A percentile compares a stretch with the other conserved stretches of the same genome.
Conservation (phyloP, 2,888 invertebrate species). For the Lithophane ornitopus region DNA sequence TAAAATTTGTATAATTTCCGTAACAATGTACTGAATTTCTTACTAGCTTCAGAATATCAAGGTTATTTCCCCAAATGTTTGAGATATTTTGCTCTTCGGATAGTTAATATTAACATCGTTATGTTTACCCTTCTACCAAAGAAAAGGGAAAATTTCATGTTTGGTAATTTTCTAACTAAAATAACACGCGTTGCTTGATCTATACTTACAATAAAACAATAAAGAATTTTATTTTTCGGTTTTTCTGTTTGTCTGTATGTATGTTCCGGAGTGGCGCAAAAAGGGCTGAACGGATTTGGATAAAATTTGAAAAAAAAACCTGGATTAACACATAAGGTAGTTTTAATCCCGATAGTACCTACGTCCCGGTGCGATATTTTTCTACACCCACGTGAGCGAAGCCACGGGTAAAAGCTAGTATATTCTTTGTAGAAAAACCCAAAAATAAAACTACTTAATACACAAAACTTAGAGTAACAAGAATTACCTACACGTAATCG, state of each 20-base stretch:
- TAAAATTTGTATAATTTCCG: conserved; percentile 39
- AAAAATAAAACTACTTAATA: background rate
- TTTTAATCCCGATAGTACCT: background rate
- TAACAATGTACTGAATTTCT: conserved; percentile 17
- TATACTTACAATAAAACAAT: background rate
- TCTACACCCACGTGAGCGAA: background rate
- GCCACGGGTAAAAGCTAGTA: too few species aligned
- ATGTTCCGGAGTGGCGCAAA: background rate
- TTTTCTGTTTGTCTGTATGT: background rate
- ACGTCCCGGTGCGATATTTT: background rate
- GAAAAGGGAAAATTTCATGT: conserved; percentile 5
- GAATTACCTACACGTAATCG: conserved; percentile 9
- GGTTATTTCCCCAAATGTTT: conserved; percentile 31
- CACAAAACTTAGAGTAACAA: background rate
- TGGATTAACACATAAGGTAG: too few species aligned
- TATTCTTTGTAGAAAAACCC: background rate
- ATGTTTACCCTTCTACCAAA: conserved; percentile 9
- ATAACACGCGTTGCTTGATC: too few species aligned
- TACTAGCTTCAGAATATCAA: background rate
- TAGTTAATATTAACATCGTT: conserved; percentile 36
- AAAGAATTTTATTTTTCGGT: background rate
- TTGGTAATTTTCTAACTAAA: background rate
- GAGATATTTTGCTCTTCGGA: conserved; percentile 22
- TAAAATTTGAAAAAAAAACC: too few species aligned
- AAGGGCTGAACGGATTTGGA: background rate